Conservation (phyloP, 1,140 invertebrate species). For the Polypedilum pembai region DNA sequence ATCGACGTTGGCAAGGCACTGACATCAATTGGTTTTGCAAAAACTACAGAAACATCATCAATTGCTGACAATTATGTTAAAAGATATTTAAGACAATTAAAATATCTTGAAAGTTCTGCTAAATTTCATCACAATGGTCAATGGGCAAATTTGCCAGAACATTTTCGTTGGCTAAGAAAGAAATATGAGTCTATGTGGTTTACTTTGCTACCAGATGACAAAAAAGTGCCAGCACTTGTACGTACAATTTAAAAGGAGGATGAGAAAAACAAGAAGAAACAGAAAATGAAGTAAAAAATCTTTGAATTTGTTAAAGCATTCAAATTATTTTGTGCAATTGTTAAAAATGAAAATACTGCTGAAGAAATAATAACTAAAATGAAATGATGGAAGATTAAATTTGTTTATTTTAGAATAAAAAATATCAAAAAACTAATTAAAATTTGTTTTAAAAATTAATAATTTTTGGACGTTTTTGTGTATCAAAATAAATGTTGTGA, state of each 20-base stretch:
- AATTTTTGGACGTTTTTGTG: too few relatives aligned
- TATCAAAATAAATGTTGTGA: too few relatives aligned
- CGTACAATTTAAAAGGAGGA: neutral
- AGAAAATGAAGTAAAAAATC: too few relatives aligned
- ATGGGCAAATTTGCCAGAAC: neutral
- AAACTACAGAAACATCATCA: neutral
- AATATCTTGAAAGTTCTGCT: neutral
- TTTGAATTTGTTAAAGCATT: too few relatives aligned
- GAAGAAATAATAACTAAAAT: too few relatives aligned
- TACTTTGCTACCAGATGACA: neutral
- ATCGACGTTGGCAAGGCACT: neutral
- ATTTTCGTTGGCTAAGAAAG: neutral
- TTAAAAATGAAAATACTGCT: too few relatives aligned
- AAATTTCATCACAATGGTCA: slow-evolving; percentile 2
- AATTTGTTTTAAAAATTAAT: too few relatives aligned
- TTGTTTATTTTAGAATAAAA: too few relatives aligned
- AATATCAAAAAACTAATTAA: too few relatives aligned
- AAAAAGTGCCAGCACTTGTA: neutral
- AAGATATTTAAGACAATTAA: neutral
- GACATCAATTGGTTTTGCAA: neutral
- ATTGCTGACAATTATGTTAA: neutral
- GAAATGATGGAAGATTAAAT: too few relatives aligned
- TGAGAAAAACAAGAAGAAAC: neutral
- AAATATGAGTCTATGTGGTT: neutral
- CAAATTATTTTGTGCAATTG: too few relatives aligned